Evolutionary conservation across 1,140 invertebrate genomes (phyloP), one percentile per base, ranked within the genome.

Genomic region (Drosophila persimilis): DNA sequence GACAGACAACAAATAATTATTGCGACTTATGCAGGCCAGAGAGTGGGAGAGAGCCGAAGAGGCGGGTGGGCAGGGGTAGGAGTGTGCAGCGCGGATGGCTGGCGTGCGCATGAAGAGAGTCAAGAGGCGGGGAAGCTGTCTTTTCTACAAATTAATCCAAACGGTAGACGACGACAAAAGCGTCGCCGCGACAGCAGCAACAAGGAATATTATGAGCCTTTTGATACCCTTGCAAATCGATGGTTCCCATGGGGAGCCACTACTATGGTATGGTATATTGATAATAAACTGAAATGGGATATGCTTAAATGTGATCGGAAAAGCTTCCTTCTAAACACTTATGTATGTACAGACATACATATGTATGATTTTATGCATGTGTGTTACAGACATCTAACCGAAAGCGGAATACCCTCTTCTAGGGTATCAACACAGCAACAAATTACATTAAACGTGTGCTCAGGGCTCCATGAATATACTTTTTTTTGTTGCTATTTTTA

Each of bases 81-180:
- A 13, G 35, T 39, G 35, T 39, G 35, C 35, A 39, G 35, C 11
- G 35, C 11, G 35, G 35, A 13, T 39, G 35, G 11, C 11, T 39
- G 35, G 35, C 35, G 35, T 39, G 35, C 35, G 35, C 35, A 39
- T 61, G 22, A 45, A 11, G 20, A 43, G 7, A 47, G 60, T 47
- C 51, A n/a, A 44, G 44, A 44, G 43, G 29, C 9, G 20, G 51
- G n/a, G 43, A 13, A 39, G 13, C 35, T 39, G 35, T 39, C 35
- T 39, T 11, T 39, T 80, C 62, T 86, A 85, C 81, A 85, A 85
- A 85, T 85, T 85, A 85, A 85, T 85, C 81, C 81, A 74, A 85
- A 76, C 73, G 77, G 78, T 80, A 76, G 78, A 81, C 74, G 76
- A 39, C 70, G 77, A 77, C 73, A 66, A 66, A 51, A 70, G 48